phyloP scores from a whole-genome alignment of 2,113 vertebrate genomes.

The Himantopus leucocephalus region DNA sequence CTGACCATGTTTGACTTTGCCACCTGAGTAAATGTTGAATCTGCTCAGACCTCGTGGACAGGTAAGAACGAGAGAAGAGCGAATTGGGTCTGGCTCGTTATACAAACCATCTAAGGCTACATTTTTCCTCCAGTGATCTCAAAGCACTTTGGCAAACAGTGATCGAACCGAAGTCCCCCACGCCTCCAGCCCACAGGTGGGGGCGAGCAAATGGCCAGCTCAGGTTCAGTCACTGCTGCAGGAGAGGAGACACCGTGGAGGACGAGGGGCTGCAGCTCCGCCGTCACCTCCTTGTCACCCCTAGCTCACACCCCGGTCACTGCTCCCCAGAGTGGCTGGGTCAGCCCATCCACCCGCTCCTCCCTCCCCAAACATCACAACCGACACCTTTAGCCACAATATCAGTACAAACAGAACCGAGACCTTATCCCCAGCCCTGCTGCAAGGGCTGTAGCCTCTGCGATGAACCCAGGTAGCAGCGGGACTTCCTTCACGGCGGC shows the following conservation, averaged over 20 bases:
- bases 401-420: neutral
- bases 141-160: neutral
- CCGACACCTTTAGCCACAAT: accelerated
- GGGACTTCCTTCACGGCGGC: neutral
- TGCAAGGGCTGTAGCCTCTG: neutral
- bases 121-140: neutral
- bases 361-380: neutral
- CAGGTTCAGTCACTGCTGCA: neutral
- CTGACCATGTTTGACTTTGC: neutral
- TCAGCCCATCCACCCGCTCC: neutral
- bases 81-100: neutral
- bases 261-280: neutral
- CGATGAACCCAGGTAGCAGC: neutral
- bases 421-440: neutral
- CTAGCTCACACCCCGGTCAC: neutral
- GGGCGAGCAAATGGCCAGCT: neutral
- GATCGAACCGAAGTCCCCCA: neutral
- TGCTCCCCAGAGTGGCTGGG: neutral
- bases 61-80: neutral
- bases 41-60: neutral
- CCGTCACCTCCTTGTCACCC: accelerated
- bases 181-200: accelerated
- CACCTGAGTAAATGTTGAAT: neutral
- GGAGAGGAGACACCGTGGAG: accelerated
- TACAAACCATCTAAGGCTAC: neutral